phyloP scores from a whole-genome alignment of 2,797 vertebrate species.

The Scarus forsteni region DNA sequence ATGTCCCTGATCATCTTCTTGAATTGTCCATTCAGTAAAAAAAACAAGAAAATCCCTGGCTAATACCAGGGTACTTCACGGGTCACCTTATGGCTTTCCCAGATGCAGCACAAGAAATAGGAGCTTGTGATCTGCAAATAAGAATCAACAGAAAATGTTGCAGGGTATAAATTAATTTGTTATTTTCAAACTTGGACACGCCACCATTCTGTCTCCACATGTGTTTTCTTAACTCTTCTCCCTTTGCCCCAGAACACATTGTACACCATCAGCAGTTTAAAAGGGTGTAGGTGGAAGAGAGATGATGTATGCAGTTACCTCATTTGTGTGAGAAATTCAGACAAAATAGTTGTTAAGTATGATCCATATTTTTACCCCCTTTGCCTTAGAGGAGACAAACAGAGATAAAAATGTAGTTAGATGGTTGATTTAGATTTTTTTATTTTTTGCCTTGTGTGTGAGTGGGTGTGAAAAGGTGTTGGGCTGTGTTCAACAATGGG shows the following conservation, averaged over 20 bases:
- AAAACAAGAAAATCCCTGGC: slow-evolving; percentile 42
- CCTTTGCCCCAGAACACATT: slow-evolving; percentile 44
- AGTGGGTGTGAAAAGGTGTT: slow-evolving; percentile 10
- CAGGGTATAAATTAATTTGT: slow-evolving; percentile 5
- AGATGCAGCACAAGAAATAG: slow-evolving; percentile 19
- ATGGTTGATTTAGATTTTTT: slow-evolving; percentile 1
- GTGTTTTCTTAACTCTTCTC: slow-evolving; percentile 60
- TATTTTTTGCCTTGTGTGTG: slow-evolving; percentile 16
- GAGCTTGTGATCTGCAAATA: slow-evolving; percentile 9
- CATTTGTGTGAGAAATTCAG: slow-evolving; percentile 43
- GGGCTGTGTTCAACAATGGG: slow-evolving; percentile 21
- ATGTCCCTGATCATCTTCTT: neutral
- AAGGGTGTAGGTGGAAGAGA: slow-evolving; percentile 19
- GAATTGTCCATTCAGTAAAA: slow-evolving; percentile 45
- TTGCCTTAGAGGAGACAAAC: slow-evolving; percentile 17
- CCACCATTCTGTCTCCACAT: slow-evolving; percentile 60
- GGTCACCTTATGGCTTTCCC: slow-evolving; percentile 38
- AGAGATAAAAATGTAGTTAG: neutral
- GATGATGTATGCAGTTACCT: slow-evolving; percentile 55
- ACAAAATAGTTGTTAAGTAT: slow-evolving; percentile 42
- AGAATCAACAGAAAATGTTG: slow-evolving; percentile 36
- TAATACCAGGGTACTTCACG: slow-evolving; percentile 21
- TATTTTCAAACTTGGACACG: slow-evolving; percentile 17
- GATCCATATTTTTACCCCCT: slow-evolving; percentile 42
- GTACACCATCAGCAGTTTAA: slow-evolving; percentile 66